Evolutionary conservation across 1,140 invertebrate genomes (phyloP).

Genomic region (Palaemon carinicauda): DNA sequence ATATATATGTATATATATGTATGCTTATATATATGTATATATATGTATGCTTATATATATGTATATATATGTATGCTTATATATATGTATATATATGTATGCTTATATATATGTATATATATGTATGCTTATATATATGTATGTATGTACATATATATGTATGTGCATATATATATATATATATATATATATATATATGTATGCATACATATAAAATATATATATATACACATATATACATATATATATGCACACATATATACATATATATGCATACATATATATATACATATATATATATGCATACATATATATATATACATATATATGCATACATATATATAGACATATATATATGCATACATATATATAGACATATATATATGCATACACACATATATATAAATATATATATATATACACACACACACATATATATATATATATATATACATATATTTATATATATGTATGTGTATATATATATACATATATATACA

Average conservation of each 20-base stretch:
- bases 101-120: background rate
- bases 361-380: background rate
- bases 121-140: background rate
- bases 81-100: background rate
- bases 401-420: background rate
- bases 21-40: background rate
- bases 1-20: background rate
- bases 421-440: constrained; percentile 9
- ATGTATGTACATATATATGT: background rate
- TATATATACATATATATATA: background rate
- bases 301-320: background rate
- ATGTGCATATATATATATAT: background rate
- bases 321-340: background rate
- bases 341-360: background rate
- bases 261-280: no score
- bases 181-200: background rate
- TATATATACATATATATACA: background rate
- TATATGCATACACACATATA: background rate
- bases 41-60: background rate
- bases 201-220: background rate
- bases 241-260: background rate
- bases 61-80: background rate
- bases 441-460: background rate
- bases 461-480: background rate
- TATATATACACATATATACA: background rate